Base-by-base conservation (phyloP, 2,888 invertebrate species). In the Oscheius myriophilus region DNA sequence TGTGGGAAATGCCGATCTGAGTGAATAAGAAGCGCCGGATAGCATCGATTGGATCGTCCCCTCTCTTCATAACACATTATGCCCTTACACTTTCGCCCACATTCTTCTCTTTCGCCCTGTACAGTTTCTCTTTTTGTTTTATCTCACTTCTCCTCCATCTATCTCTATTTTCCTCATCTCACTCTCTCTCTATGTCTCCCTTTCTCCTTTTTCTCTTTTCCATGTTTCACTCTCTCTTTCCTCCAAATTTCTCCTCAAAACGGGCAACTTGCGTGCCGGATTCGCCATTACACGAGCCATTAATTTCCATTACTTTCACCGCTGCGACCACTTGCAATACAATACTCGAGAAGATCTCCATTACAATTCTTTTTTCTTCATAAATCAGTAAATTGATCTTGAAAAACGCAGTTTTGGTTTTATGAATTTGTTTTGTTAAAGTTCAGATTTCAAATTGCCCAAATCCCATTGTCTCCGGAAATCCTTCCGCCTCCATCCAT, bases 261-360 rank as follows among this genome's bases (percentile, higher is more conserved):
- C 18, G n/a, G 18, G 45, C 26, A 61, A 46, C 45, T 16, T 33
- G 18, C 21, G 9, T n/a, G 42, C 21, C 14, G 42, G 16, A 16
- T 25, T 4, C 14, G 33, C 57, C 57, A 57, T 57, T 57, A n/a
- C 57, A 41, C 43, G 57, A 43, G 3, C 57, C 57, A 57, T 57
- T 61, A 1, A 11, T 59, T 45, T 11, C 59, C 42, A 59, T 59
- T 16, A n/a, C 46, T 21, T 7, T 45, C 61, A 12, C 61, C 49
- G n/a, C 33, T 49, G n/a, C 11, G 21, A 18, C 11, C 43, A 18
- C 25, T 39, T 21, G 18, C 33, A 33, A 33, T 33, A 33, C 33
- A 9, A n/a, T n/a, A n/a, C n/a, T 33, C 33, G 33, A 33, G 33
- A 33, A 33, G 33, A 25, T 41, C n/a, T 53, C 53, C 25, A 6